A percentile compares a stretch with the other conserved stretches of the same genome.
phyloP scores from a whole-genome alignment of 1,140 invertebrate species.

The Zophobas morio region DNA sequence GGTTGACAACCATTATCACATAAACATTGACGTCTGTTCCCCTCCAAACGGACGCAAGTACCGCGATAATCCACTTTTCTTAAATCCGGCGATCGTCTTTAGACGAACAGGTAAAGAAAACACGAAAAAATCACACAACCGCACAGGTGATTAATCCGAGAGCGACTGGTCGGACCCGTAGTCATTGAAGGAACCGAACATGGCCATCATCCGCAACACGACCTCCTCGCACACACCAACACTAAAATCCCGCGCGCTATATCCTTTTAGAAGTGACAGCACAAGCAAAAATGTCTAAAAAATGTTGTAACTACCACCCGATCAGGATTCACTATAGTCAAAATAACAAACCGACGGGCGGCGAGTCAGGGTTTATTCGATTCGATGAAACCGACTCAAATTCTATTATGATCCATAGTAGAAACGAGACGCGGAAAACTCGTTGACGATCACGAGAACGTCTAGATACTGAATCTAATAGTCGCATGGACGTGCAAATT shows the following conservation, averaged over 20 bases:
- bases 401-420: constrained; percentile 47
- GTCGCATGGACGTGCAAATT: constrained; percentile 26
- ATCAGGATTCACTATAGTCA: not conserved
- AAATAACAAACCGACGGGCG: constrained; percentile 21
- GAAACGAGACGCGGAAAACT: constrained; percentile 36
- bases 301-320: constrained; percentile 4
- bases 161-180: constrained; percentile 41
- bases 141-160: constrained; percentile 20
- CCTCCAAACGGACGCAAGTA: constrained; percentile 48
- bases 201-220: constrained; percentile 46
- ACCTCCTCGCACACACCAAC: constrained; percentile 56
- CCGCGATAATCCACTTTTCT: constrained; percentile 10
- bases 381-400: constrained; percentile 31
- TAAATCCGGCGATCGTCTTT: constrained; percentile 40
- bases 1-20: constrained; percentile 59
- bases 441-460: constrained; percentile 13
- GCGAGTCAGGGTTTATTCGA: not conserved
- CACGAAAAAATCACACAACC: constrained; percentile 10
- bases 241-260: constrained; percentile 50
- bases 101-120: constrained; percentile 12
- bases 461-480: constrained; percentile 7
- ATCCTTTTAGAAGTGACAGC: constrained; percentile 46
- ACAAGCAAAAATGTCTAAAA: not conserved
- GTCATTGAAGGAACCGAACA: constrained; percentile 60
- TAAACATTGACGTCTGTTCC: constrained; percentile 45